phyloP scores from a whole-genome alignment of 2,888 invertebrate species.

The Panzeria rudis region DNA sequence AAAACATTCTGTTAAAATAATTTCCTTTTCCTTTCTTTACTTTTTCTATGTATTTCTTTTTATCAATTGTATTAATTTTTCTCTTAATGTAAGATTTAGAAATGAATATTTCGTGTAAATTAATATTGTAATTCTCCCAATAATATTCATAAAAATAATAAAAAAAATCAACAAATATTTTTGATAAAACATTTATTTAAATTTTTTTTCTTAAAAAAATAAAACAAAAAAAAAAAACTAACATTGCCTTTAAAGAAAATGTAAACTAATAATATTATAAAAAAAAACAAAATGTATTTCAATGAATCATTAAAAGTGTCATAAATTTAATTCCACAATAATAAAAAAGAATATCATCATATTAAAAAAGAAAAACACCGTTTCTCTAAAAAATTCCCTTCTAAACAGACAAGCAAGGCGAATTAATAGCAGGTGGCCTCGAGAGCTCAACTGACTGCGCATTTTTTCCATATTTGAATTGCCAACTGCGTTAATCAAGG shows the following conservation, averaged over 20 bases:
- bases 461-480: no score
- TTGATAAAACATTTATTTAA: slow-evolving; percentile 57
- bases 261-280: slow-evolving; percentile 37
- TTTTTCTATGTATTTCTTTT: slow-evolving; percentile 6
- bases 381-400: not conserved
- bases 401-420: not conserved
- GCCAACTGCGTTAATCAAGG: no score
- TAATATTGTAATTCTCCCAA: slow-evolving; percentile 35
- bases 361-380: not conserved
- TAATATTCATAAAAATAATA: slow-evolving; percentile 26
- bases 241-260: slow-evolving; percentile 62
- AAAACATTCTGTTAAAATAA: slow-evolving; percentile 6
- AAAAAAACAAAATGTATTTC: slow-evolving; percentile 26
- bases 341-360: not conserved
- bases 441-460: no score
- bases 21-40: not conserved
- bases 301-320: slow-evolving; percentile 26
- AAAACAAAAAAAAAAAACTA: slow-evolving; percentile 37
- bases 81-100: slow-evolving; percentile 9
- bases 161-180: slow-evolving; percentile 55
- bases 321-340: slow-evolving; percentile 27
- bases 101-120: slow-evolving; percentile 27
- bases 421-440: no score
- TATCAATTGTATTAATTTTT: slow-evolving; percentile 1
- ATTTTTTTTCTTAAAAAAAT: slow-evolving; percentile 43